Percentiles rank a stretch among this genome's conserved stretches.
phyloP scores from a whole-genome alignment of 2,888 invertebrate species.

The Temnothorax rugatulus region DNA sequence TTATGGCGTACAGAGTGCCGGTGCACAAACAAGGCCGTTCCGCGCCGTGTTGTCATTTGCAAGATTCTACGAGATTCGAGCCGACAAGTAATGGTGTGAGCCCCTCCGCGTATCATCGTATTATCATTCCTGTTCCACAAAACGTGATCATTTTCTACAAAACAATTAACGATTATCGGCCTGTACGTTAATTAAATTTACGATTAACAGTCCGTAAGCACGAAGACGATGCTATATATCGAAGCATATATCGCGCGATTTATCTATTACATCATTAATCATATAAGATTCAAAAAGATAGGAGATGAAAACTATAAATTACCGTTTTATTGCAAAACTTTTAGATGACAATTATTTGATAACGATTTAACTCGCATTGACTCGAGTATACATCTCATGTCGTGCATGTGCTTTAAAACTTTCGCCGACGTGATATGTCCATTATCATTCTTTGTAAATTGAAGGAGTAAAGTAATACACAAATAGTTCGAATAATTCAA shows the following conservation, averaged over 20 bases:
- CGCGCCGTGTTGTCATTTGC: slow-evolving; percentile 1
- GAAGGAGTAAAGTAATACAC: no score
- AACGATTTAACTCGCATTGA: no score
- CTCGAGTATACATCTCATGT: no score
- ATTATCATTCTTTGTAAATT: no score
- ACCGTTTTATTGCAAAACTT: no score
- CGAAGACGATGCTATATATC: not conserved
- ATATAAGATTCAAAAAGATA: not conserved
- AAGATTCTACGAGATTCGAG: not conserved
- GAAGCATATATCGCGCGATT: not conserved
- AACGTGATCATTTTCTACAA: not conserved
- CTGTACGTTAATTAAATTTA: not conserved
- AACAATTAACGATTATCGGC: not conserved
- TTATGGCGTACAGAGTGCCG: not conserved
- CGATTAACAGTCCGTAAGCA: not conserved
- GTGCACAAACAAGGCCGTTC: not conserved
- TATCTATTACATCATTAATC: not conserved
- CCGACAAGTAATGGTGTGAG: not conserved
- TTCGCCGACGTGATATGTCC: no score
- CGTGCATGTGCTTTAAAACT: no score
- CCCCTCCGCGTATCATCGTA: not conserved
- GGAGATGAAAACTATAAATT: not conserved
- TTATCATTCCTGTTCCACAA: not conserved
- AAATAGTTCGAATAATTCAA: no score
- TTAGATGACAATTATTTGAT: no score